Base-by-base conservation (phyloP, 2,888 invertebrate species). In the Hyles lineata region DNA sequence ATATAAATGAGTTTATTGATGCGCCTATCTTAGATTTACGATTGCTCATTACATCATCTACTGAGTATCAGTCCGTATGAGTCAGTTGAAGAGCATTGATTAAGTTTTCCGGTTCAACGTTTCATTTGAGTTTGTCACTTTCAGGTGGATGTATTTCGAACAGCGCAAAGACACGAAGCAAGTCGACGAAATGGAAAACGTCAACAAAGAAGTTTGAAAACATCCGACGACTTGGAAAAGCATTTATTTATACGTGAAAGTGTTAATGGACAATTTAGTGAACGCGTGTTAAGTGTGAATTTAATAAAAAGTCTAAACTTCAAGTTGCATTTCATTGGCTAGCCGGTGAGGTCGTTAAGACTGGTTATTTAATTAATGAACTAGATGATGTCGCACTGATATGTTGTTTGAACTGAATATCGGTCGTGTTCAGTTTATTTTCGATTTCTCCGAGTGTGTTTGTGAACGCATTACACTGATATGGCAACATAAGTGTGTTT, bases 81-180 rank as follows among this genome's bases (percentile, higher is more conserved):
- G n/a, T 55, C 55, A 55, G 55, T n/a, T 55, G 19, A 60, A 25
- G 32, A 43, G 23, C 7, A 62, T 52, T 50, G 29, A 21, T 43
- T 35, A 25, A 25, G 29, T 29, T 71, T 55, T 62, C 25, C 52
- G 11, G 7, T 35, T 63, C 52, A 21, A 63, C 6, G 11, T 23
- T 55, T 72, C 5, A 67, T 23, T 35, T 19, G 58, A n/a, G 35
- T 15, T 32, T 11, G 19, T 71, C 19, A 52, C 72, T 90, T 92
- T 72, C 90, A 96, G 96, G 72, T 97, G 96, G 96, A 95, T 97
- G 93, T 96, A 96, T 86, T 94, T 95, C 77, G 96, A 96, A 85
- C 96, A 96, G 77, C 79, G 72, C 70, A 79, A 76, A 72, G 82
- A 78, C 75, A 78, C 73, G 67, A 82, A 80, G 70, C 79, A 86